A percentile compares a stretch with the other conserved stretches of the same genome.
Conservation (phyloP, 2,888 invertebrate species). For the Leistus spinibarbis region DNA sequence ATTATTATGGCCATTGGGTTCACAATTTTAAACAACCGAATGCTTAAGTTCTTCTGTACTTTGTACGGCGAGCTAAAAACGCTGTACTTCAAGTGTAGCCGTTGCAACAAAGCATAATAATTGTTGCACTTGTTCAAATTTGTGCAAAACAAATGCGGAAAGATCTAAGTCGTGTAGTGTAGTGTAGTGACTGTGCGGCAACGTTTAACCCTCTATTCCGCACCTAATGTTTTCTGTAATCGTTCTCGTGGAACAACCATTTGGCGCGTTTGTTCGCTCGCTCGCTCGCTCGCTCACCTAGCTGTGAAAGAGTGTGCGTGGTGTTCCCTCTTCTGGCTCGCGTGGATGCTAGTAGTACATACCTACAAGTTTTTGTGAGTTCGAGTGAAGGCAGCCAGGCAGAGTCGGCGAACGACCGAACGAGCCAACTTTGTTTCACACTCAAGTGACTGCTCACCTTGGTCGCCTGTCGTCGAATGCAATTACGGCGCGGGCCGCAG, state of each 20-base stretch:
- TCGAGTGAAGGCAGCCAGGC: background rate
- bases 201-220: conserved; percentile 11
- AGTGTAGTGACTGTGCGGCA: too few species aligned
- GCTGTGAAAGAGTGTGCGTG: background rate
- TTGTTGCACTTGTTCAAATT: too few species aligned
- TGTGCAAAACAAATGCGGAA: too few species aligned
- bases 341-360: background rate
- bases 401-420: background rate
- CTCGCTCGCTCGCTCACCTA: background rate
- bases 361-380: background rate
- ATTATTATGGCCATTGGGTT: too few species aligned
- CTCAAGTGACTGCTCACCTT: conserved; percentile 25
- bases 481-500: conserved; percentile 3
- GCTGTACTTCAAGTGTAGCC: too few species aligned
- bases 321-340: background rate
- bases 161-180: too few species aligned
- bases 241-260: conserved; percentile 23
- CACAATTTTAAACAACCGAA: too few species aligned
- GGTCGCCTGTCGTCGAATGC: conserved; percentile 10
- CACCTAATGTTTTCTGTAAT: conserved; percentile 26
- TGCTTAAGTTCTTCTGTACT: too few species aligned
- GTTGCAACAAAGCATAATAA: too few species aligned
- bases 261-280: background rate
- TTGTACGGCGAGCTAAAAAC: too few species aligned
- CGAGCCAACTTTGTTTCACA: conserved; percentile 34